A percentile compares a stretch with the other conserved stretches of the same genome.
These are phyloP conservation scores for Hypselothyrea guttata DNA, from an alignment of 2,888 invertebrate genomes.

Conservation along the genomic window DNA sequence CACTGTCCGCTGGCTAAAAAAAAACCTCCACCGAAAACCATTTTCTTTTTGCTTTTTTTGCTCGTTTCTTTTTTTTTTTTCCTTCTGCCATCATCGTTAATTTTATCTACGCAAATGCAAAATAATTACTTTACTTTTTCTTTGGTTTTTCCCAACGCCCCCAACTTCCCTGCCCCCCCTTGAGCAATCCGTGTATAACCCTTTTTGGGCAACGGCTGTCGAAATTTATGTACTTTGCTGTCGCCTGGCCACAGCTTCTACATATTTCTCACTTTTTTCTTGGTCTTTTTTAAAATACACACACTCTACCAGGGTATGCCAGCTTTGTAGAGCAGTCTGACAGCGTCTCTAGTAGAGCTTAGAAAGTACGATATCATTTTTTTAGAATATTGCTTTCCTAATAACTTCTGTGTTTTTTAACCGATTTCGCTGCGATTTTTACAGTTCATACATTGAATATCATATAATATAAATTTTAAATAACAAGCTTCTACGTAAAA, in stretches of 20 bases:
- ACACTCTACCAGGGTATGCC: background rate
- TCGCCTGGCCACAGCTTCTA: slow-evolving; percentile 36
- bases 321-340: no score
- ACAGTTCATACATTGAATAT: no score
- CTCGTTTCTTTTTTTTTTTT: slow-evolving; percentile 20
- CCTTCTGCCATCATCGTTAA: slow-evolving; percentile 68
- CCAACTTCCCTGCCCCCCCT: background rate
- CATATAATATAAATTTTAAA: no score
- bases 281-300: slow-evolving; percentile 11
- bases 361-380: no score
- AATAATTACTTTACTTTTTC: slow-evolving; percentile 78
- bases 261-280: slow-evolving; percentile 26
- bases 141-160: slow-evolving; percentile 55
- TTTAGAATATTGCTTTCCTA: no score
- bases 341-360: background rate
- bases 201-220: slow-evolving; percentile 62
- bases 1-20: slow-evolving; percentile 32
- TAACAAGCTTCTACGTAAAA: no score
- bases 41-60: slow-evolving; percentile 1
- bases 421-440: no score
- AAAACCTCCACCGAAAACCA: slow-evolving; percentile 26
- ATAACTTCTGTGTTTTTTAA: no score
- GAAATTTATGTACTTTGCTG: slow-evolving; percentile 71
- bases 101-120: slow-evolving; percentile 78
- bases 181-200: slow-evolving; percentile 21